These are phyloP conservation scores for Nyctereutes procyonoides DNA, from an alignment of 2,113 vertebrate genomes.

Conservation along the genomic window DNA sequence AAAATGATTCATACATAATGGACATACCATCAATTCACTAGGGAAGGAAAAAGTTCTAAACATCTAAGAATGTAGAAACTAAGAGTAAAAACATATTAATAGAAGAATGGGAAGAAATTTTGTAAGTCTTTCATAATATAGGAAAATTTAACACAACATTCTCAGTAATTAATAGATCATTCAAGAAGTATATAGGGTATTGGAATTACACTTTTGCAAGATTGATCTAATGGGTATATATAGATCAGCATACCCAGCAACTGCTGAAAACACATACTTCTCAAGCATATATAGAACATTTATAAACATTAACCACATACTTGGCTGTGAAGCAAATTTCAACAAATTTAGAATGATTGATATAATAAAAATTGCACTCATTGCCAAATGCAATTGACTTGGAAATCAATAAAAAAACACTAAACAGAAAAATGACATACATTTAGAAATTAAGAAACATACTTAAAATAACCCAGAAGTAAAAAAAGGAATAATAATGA, in stretches of 20 bases:
- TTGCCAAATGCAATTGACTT: slow-evolving; percentile 27
- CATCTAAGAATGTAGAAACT: background rate
- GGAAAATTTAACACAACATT: background rate
- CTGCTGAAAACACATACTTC: slow-evolving; percentile 10
- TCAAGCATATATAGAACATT: background rate
- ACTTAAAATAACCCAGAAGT: background rate
- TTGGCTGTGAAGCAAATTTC: slow-evolving; percentile 57
- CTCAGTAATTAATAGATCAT: slow-evolving; percentile 62
- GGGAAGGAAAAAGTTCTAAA: background rate
- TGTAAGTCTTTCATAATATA: background rate
- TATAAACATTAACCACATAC: slow-evolving; percentile 29
- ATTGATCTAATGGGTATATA: background rate
- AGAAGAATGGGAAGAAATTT: slow-evolving; percentile 18
- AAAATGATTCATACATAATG: background rate
- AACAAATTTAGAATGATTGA: slow-evolving; percentile 63
- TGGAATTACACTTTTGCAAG: slow-evolving; percentile 37
- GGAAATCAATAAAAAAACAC: slow-evolving; percentile 60
- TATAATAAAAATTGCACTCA: slow-evolving; percentile 30
- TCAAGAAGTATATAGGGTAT: slow-evolving; percentile 37
- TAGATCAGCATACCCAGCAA: background rate
- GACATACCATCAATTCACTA: background rate
- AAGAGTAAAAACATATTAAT: slow-evolving; percentile 24
- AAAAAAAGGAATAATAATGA: background rate
- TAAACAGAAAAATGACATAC: slow-evolving; percentile 28
- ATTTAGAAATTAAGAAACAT: slow-evolving; percentile 36